A percentile compares a stretch with the other conserved stretches of the same genome.
Conservation (phyloP, 30 jellyfish, hydroid and myxozoan genomes). For the Hydractinia symbiolongicarpus region DNA sequence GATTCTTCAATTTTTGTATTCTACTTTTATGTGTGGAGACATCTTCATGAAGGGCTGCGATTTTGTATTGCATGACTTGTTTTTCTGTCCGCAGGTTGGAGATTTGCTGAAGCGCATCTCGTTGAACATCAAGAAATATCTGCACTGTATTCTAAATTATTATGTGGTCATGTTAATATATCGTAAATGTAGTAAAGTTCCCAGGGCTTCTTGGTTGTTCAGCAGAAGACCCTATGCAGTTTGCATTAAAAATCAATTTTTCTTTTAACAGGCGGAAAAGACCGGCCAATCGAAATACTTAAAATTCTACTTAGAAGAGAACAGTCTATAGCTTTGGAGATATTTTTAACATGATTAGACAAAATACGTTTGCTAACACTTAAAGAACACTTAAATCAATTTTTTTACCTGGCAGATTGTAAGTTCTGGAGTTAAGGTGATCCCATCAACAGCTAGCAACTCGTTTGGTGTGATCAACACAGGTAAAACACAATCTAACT, state of each 20-base stretch:
- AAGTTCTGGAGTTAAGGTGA: constrained; percentile 27
- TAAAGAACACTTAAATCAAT: too few relatives aligned
- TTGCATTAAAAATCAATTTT: too few relatives aligned
- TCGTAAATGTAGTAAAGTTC: background rate
- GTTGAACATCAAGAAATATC: constrained; percentile 48
- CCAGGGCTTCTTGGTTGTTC: background rate
- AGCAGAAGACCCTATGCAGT: too few relatives aligned
- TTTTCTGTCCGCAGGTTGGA: constrained; percentile 47
- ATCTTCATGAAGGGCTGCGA: constrained; percentile 46
- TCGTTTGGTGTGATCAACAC: constrained; percentile 61
- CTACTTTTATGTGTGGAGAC: constrained; percentile 34
- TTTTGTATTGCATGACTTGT: constrained; percentile 33
- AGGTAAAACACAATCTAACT: constrained; percentile 51
- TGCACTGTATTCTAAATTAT: constrained; percentile 48
- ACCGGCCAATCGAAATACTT: too few relatives aligned
- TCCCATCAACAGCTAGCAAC: constrained; percentile 47
- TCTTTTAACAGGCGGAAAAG: too few relatives aligned
- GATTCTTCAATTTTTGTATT: constrained; percentile 43
- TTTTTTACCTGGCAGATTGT: constrained; percentile 53
- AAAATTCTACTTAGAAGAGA: too few relatives aligned
- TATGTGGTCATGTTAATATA: too few relatives aligned
- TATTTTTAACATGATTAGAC: too few relatives aligned
- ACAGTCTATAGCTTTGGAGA: too few relatives aligned
- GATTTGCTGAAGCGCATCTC: constrained; percentile 45
- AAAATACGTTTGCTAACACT: too few relatives aligned